Evolutionary conservation across 2,888 invertebrate species (phyloP).

Genomic region (Magallana nippona): DNA sequence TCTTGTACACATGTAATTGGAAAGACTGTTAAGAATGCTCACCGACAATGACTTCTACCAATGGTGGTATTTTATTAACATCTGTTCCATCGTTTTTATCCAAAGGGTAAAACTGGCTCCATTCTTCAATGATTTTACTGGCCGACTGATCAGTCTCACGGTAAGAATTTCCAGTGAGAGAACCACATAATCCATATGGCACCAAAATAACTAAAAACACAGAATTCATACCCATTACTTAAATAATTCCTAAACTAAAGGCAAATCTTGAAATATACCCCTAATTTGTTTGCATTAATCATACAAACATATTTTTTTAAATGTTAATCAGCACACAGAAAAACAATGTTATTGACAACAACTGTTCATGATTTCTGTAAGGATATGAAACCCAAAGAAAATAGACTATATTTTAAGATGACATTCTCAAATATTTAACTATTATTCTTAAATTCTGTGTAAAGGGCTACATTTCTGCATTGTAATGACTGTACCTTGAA

Average conservation of each 20-base stretch:
- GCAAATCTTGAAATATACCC: too few relatives aligned
- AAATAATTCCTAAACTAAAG: too few relatives aligned
- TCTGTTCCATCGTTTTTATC: conserved; percentile 58
- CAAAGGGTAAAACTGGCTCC: conserved; percentile 91
- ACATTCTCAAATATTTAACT: too few relatives aligned
- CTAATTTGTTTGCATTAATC: too few relatives aligned
- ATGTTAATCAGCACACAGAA: too few relatives aligned
- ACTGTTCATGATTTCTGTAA: too few relatives aligned
- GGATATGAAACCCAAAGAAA: too few relatives aligned
- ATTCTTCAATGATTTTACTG: conserved; percentile 92
- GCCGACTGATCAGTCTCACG: conserved; percentile 82
- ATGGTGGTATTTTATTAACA: conserved; percentile 81
- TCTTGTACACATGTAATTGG: not conserved
- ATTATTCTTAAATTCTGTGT: too few relatives aligned
- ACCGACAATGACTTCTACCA: conserved; percentile 84
- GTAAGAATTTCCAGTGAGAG: conserved; percentile 91
- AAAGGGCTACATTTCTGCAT: too few relatives aligned
- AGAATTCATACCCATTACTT: not conserved
- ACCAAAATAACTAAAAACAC: conserved; percentile 90
- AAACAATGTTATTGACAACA: too few relatives aligned
- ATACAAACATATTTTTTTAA: too few relatives aligned
- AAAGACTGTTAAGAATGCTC: conserved; percentile 55
- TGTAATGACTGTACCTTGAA: conserved; percentile 73
- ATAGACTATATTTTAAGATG: too few relatives aligned
- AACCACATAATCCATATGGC: conserved; percentile 95